phyloP scores from a whole-genome alignment of 2,113 vertebrate species.

The Podarcis raffonei region DNA sequence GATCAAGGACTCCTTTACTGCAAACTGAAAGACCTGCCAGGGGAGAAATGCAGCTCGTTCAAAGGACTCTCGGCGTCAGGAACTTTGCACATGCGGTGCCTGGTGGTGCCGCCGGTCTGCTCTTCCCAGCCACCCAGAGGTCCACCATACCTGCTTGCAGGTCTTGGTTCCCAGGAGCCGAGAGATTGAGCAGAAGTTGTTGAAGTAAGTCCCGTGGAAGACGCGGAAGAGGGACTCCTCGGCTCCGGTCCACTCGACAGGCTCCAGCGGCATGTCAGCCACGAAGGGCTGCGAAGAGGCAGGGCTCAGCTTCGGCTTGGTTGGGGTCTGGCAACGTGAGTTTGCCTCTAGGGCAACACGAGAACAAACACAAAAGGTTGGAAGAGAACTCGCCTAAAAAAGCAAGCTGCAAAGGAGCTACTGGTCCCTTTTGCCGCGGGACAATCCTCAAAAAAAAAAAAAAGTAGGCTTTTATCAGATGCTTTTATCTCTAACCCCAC shows the following conservation, averaged over 20 bases:
- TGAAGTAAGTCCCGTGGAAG: constrained; percentile 97
- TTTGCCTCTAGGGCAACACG: constrained; percentile 83
- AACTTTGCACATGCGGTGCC: background rate
- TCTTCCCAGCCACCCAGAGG: background rate
- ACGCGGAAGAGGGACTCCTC: constrained; percentile 97
- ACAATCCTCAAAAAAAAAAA: background rate
- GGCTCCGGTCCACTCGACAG: constrained; percentile 88
- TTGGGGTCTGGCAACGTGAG: constrained; percentile 94
- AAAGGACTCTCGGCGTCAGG: background rate
- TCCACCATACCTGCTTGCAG: constrained; percentile 89
- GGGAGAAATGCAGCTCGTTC: constrained; percentile 21
- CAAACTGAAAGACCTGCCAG: constrained; percentile 94
- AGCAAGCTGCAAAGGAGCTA: no score
- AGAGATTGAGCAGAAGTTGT: constrained; percentile 98
- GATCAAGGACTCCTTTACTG: constrained; percentile 92
- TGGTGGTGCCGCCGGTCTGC: no score
- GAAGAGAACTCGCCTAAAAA: background rate
- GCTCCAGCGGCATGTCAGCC: constrained; percentile 75
- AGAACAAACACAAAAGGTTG: background rate
- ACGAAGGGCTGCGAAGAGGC: constrained; percentile 80
- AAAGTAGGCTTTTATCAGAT: background rate
- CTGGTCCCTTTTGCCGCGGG: background rate
- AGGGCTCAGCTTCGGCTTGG: constrained; percentile 85
- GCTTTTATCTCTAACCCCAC: background rate
- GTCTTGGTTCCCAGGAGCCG: constrained; percentile 94